Base-by-base conservation (phyloP, 2,113 vertebrate genomes). In the Lates calcarifer region DNA sequence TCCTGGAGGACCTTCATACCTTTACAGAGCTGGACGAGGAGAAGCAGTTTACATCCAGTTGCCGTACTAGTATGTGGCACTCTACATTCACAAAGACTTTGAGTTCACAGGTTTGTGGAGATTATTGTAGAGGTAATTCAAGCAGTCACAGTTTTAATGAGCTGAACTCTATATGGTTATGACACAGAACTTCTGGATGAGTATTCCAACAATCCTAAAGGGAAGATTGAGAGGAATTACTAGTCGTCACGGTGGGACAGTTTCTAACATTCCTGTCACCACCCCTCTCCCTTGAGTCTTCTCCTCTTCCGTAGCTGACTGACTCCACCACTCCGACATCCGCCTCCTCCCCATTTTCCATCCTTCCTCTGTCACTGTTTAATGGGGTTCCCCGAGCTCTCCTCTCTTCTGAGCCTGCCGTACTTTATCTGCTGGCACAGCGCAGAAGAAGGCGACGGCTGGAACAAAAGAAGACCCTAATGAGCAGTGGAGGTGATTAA, bases 401-500 rank as follows among this genome's bases (percentile, higher is more conserved):
- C 76, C 85, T 81, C 79, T 84, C 69, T 64, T 79, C 74, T 49
- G 24, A 79, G 85, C 66, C 72, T 24, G 76, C 68, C 66, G 67
- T 83, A 90, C 83, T 90, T 92, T 92, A 93, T 90, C 90, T 81
- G 73, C 81, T 51, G 75, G 75, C 83, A 63, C 73, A 63, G 79
- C 4, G 58, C 83, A 80, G 85, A 77, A 65, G 67, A 64, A 78
- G 63, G 80, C 60, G 71, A 64, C 20, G 45, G 66, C 65, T 83
- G 84, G 88, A 93, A 93, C 90, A 93, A 94, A 92, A 90, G 89
- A 70, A 79, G 64, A 57, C 87, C 70, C 77, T 92, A 92, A 93
- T 91, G 92, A 93, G 89, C 80, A 87, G 88, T 83, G 90, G 83
- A 92, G 91, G 92, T 92, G 91, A 93, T 94, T 92, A 93, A 83